Base-by-base conservation (phyloP, 2,113 vertebrate species). In the Ameiurus melas region DNA sequence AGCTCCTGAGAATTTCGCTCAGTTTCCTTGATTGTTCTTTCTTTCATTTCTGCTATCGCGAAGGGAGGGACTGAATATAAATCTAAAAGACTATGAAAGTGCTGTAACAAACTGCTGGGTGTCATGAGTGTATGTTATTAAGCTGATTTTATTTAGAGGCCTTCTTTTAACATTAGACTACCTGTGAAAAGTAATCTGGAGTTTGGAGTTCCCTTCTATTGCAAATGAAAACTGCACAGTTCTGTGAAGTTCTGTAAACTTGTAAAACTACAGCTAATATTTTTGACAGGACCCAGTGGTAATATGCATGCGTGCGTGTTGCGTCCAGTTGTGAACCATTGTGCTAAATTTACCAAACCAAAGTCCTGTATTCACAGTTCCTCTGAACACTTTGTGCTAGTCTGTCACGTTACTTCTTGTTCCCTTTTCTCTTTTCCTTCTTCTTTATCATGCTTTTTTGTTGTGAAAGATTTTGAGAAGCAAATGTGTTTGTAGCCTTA, bases 391-490 rank as follows among this genome's bases (percentile, higher is more conserved):
- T 22, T 82, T 82, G 57, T 62, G 57, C 33, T 43, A 33, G 27
- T 17, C 16, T 4, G 47, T 55, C 9, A 70, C 62, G 43, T 33
- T 47, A 27, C 30, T 6, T 62, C 43, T 88, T 85, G 78, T 70
- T 89, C 36, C 86, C 71, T 83, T 66, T 55, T 30, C 27, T 33
- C 17, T 33, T 78, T 55, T 39, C 10, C 85, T 78, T 85, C 33
- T 53, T 53, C 16, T 62, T 77, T 43, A 53, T 83, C n/a, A 62
- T 39, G 43, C 58, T 33, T 47, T 4, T 73, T 3, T 78, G 25
- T 77, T 88, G 81, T 88, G 70, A 62, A 88, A 77, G 43, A 51
- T 68, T 85, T 81, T 33, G 57, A 70, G 75, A 85, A 20, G 20
- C 33, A 30, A 19, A 1, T 36, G 16, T 33, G 33, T 12, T 55